Percentiles rank a stretch among this genome's conserved stretches.
Evolutionary conservation across 2,888 invertebrate genomes (phyloP).

Genomic region (Scaptomyza cyrtandrae): DNA sequence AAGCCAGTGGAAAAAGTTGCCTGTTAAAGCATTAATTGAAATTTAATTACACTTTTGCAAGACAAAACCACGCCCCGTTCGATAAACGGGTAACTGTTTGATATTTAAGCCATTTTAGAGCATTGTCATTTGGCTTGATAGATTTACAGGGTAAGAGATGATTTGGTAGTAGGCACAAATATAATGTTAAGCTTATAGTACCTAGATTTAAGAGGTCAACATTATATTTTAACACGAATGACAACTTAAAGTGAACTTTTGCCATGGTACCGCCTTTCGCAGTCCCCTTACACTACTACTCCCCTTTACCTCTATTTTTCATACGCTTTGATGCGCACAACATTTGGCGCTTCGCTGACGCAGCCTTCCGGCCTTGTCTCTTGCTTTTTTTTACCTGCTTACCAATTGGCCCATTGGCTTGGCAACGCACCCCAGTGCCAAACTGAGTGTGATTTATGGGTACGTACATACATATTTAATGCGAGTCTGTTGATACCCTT

Average conservation of each 20-base stretch:
- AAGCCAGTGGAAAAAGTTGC: slow-evolving; percentile 20
- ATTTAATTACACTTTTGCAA: slow-evolving; percentile 66
- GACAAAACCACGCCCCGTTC: slow-evolving; percentile 10
- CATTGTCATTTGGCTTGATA: slow-evolving; percentile 23
- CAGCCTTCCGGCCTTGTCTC: slow-evolving; percentile 71
- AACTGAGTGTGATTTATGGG: slow-evolving; percentile 49
- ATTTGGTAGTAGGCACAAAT: neutral
- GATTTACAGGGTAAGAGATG: slow-evolving; percentile 35
- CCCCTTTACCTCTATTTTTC: slow-evolving; percentile 7
- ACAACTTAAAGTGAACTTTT: slow-evolving; percentile 41
- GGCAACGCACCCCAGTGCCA: slow-evolving; percentile 21
- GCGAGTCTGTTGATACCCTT: slow-evolving; percentile 37
- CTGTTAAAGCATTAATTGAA: slow-evolving; percentile 72
- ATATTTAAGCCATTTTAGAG: slow-evolving; percentile 37
- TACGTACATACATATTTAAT: slow-evolving; percentile 18
- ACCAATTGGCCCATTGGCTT: slow-evolving; percentile 23
- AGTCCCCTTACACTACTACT: slow-evolving; percentile 8
- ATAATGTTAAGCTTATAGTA: neutral
- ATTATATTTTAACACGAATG: slow-evolving; percentile 19
- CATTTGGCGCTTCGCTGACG: slow-evolving; percentile 82
- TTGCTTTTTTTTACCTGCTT: slow-evolving; percentile 38
- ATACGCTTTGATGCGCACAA: slow-evolving; percentile 81
- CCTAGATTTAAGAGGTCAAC: slow-evolving; percentile 1
- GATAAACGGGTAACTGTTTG: slow-evolving; percentile 50
- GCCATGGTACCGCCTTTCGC: slow-evolving; percentile 12